Conservation (phyloP, 2,888 invertebrate genomes). For the Capitulum mitella region DNA sequence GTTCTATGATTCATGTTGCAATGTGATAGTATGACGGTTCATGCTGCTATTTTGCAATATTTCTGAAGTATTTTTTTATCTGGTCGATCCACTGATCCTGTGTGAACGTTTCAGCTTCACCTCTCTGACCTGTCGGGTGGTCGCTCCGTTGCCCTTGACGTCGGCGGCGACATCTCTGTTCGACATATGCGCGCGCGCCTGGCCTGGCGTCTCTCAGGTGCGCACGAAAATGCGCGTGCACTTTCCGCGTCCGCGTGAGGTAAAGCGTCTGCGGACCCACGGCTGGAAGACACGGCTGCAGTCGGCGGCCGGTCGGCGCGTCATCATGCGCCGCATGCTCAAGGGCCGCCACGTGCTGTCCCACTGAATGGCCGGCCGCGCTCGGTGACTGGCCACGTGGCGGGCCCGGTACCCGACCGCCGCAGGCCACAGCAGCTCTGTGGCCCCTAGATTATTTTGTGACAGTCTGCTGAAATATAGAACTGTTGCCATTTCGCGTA, state of each 20-base stretch:
- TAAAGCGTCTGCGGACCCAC: constrained; percentile 47
- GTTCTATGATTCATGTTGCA: no score
- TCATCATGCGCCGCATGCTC: constrained; percentile 31
- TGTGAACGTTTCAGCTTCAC: not conserved
- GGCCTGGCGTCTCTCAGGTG: constrained; percentile 32
- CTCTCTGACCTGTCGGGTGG: not conserved
- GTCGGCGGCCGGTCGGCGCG: constrained; percentile 28
- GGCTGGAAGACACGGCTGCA: constrained; percentile 30
- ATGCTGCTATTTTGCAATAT: no score
- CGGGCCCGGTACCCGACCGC: no score
- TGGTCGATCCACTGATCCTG: no score
- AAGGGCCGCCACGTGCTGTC: constrained; percentile 31
- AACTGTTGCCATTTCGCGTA: no score
- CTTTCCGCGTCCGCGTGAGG: constrained; percentile 68
- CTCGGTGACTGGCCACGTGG: no score
- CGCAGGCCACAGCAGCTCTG: no score
- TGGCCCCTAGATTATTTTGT: no score
- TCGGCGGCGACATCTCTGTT: not conserved
- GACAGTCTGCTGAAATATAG: no score
- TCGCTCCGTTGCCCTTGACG: not conserved
- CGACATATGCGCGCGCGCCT: not conserved
- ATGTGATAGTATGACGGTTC: no score
- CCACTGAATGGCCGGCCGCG: constrained; percentile 28
- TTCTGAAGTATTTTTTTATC: no score
- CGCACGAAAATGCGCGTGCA: constrained; percentile 55